These are phyloP conservation scores for Sebastes taczanowskii DNA, from an alignment of 2,797 vertebrate species.

Conservation along the genomic window DNA sequence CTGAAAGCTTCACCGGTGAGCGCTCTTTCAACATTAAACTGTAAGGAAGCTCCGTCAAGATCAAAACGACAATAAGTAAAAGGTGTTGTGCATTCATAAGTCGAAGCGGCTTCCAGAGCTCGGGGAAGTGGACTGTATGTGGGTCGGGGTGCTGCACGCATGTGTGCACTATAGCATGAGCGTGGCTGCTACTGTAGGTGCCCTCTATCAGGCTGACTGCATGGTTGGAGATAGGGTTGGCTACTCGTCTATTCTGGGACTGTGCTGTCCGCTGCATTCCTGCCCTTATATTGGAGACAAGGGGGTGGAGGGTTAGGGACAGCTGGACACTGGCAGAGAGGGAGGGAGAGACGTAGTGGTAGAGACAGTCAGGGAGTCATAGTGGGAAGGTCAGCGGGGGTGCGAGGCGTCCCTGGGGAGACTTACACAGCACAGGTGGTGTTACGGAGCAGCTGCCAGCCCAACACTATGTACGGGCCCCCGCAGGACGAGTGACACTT, in stretches of 20 bases:
- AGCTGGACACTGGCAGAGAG: conserved; percentile 71
- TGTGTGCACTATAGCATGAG: conserved; percentile 10
- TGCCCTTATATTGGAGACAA: conserved; percentile 75
- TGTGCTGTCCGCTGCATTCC: conserved; percentile 71
- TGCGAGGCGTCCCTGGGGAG: conserved; percentile 45
- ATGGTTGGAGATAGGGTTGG: conserved; percentile 44
- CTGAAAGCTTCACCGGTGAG: conserved; percentile 27
- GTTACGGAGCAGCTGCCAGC: conserved; percentile 84
- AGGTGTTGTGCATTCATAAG: conserved; percentile 14
- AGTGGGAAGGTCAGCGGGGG: conserved; percentile 65
- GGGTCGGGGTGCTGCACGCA: conserved; percentile 25
- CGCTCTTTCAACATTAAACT: conserved; percentile 46
- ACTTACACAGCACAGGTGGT: conserved; percentile 64
- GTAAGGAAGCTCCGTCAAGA: conserved; percentile 1
- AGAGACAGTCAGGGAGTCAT: conserved; percentile 40
- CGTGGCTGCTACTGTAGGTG: conserved; percentile 44
- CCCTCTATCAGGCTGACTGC: conserved; percentile 63
- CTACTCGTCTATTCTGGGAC: conserved; percentile 77
- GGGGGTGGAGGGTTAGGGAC: conserved; percentile 35
- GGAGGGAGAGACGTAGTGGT: conserved; percentile 14
- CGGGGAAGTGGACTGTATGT: conserved; percentile 4
- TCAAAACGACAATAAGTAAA: conserved; percentile 41
- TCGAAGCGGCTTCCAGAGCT: conserved; percentile 1
- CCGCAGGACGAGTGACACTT: conserved; percentile 42
- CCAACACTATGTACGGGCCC: conserved; percentile 57